Evolutionary conservation across 2,797 vertebrate species (phyloP).

Genomic region (Schizothorax lantsangensis): DNA sequence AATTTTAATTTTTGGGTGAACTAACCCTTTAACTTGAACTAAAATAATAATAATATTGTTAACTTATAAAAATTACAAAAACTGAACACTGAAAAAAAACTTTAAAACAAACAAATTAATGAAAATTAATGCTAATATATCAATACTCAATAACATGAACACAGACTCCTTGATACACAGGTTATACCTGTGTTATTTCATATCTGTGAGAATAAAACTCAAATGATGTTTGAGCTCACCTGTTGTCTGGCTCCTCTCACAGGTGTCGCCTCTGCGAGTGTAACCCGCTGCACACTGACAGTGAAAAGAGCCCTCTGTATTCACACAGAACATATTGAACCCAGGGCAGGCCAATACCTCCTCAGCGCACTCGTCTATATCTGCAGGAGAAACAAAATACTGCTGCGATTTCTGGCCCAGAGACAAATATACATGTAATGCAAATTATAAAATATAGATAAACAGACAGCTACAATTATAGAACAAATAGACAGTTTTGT

Average conservation of each 20-base stretch:
- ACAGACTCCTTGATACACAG: not conserved
- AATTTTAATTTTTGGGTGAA: too few species aligned
- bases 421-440: not conserved
- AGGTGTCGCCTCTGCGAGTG: conserved; percentile 72
- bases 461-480: not conserved
- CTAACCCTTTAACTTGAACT: too few species aligned
- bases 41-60: too few species aligned
- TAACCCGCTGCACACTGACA: conserved; percentile 87
- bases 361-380: conserved; percentile 88
- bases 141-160: not conserved
- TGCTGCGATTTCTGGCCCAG: not conserved
- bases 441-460: not conserved
- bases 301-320: conserved; percentile 86
- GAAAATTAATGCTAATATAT: not conserved
- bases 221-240: conserved; percentile 71
- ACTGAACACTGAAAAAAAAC: not conserved
- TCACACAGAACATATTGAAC: conserved; percentile 85
- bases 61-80: not conserved
- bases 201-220: not conserved
- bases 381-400: conserved; percentile 63
- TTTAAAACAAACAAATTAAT: not conserved
- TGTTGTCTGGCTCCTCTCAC: conserved; percentile 80
- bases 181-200: not conserved
- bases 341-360: conserved; percentile 82
- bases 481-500: not conserved